A percentile compares a stretch with the other conserved stretches of the same genome.
Conservation (phyloP, 1,140 invertebrate genomes). For the Limonius californicus region DNA sequence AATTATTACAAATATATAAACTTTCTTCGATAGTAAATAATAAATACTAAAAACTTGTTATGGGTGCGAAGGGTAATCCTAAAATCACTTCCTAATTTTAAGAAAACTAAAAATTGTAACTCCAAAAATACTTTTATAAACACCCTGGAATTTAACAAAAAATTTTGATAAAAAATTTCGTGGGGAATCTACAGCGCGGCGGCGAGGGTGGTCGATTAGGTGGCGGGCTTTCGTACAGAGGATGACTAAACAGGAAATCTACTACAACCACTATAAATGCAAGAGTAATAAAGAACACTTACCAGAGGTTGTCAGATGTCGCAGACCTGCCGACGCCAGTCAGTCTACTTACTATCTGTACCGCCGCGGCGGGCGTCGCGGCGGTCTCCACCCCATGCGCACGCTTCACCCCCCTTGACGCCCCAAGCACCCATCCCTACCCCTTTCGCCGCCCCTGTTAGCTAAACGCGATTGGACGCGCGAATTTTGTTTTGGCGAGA, state of each 20-base stretch:
- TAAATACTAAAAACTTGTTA: too few relatives aligned
- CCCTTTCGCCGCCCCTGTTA: conserved; percentile 45
- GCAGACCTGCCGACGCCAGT: conserved; percentile 51
- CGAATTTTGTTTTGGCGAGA: conserved; percentile 33
- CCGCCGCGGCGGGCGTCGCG: conserved; percentile 50
- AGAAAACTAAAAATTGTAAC: too few relatives aligned
- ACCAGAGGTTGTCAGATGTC: conserved; percentile 19
- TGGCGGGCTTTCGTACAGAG: not conserved
- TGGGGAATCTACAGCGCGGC: too few relatives aligned
- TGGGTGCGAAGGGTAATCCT: too few relatives aligned
- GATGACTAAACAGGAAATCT: conserved; percentile 20
- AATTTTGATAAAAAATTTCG: too few relatives aligned
- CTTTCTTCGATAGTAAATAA: too few relatives aligned
- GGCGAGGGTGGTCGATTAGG: too few relatives aligned
- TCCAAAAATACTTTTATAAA: too few relatives aligned
- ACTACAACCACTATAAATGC: conserved; percentile 37
- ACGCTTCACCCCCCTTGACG: conserved; percentile 38
- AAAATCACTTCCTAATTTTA: too few relatives aligned
- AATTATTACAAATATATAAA: too few relatives aligned
- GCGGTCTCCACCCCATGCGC: conserved; percentile 50
- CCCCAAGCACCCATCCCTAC: conserved; percentile 47
- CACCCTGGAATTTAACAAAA: too few relatives aligned
- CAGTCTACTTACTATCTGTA: conserved; percentile 50
- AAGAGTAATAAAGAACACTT: conserved; percentile 9
- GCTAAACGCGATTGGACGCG: conserved; percentile 36